These are phyloP conservation scores for Lucifuga dentata DNA, from an alignment of 2,113 vertebrate species.

Conservation along the genomic window DNA sequence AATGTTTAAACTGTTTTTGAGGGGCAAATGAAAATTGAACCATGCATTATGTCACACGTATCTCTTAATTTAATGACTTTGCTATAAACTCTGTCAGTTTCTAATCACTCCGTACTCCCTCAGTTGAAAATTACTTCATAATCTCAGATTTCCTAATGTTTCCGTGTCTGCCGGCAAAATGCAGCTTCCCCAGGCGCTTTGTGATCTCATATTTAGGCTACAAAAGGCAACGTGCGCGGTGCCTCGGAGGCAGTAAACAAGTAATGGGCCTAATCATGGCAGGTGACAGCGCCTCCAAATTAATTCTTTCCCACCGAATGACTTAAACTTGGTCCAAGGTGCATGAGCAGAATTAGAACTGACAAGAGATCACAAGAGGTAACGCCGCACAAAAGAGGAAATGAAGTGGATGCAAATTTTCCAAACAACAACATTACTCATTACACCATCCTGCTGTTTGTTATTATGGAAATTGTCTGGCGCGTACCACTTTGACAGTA, in stretches of 20 bases:
- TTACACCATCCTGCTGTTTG: slow-evolving; percentile 8
- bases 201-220: slow-evolving; percentile 27
- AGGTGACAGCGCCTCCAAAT: slow-evolving; percentile 59
- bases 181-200: slow-evolving; percentile 13
- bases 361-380: slow-evolving; percentile 39
- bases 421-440: slow-evolving; percentile 36
- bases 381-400: slow-evolving; percentile 13
- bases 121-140: not conserved
- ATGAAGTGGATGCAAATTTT: slow-evolving; percentile 23
- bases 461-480: slow-evolving; percentile 23
- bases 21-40: slow-evolving; percentile 1
- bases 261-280: slow-evolving; percentile 65
- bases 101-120: not conserved
- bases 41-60: slow-evolving; percentile 1
- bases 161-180: not conserved
- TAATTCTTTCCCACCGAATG: slow-evolving; percentile 66
- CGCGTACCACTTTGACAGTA: not conserved
- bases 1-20: slow-evolving; percentile 8
- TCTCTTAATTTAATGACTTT: slow-evolving; percentile 7
- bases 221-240: slow-evolving; percentile 18
- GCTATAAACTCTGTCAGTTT: not conserved
- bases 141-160: slow-evolving; percentile 1
- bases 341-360: slow-evolving; percentile 43
- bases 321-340: slow-evolving; percentile 56
- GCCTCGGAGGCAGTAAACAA: slow-evolving; percentile 48